phyloP scores from a whole-genome alignment of 2,888 invertebrate species.

The Pimpla rufipes region DNA sequence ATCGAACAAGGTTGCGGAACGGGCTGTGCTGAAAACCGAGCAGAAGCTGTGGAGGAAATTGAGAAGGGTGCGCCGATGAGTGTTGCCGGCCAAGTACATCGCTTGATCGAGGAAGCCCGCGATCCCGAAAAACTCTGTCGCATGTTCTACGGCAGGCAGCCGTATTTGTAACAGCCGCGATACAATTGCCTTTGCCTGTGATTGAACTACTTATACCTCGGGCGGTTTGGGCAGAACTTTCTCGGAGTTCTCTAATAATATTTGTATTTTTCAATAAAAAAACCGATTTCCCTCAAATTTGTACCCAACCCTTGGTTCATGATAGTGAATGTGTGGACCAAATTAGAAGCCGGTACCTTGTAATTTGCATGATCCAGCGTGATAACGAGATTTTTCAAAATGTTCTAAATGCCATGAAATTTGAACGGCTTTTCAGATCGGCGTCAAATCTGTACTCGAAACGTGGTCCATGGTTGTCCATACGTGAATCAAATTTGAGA shows the following conservation, averaged over 20 bases:
- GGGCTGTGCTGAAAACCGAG: conserved; percentile 93
- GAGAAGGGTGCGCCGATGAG: conserved; percentile 91
- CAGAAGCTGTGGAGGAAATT: conserved; percentile 95
- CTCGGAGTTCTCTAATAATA: neutral
- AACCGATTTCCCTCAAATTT: no score
- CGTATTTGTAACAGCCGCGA: conserved; percentile 89
- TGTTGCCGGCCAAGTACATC: conserved; percentile 92
- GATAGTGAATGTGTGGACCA: no score
- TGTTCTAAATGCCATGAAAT: no score
- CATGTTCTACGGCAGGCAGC: conserved; percentile 96
- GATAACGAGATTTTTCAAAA: no score
- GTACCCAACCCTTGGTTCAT: no score
- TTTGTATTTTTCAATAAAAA: neutral
- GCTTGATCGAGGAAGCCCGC: conserved; percentile 93
- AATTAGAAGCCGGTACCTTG: no score
- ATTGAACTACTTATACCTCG: neutral
- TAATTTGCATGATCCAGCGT: no score
- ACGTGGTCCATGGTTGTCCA: no score
- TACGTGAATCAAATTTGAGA: no score
- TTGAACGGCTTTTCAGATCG: no score
- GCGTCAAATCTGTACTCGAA: no score
- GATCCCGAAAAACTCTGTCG: conserved; percentile 93
- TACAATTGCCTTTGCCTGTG: neutral
- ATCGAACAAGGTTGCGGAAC: conserved; percentile 91
- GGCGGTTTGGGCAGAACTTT: neutral